Evolutionary conservation across 2,888 invertebrate species (phyloP).

Genomic region (Mongoloraphidia duomilia): DNA sequence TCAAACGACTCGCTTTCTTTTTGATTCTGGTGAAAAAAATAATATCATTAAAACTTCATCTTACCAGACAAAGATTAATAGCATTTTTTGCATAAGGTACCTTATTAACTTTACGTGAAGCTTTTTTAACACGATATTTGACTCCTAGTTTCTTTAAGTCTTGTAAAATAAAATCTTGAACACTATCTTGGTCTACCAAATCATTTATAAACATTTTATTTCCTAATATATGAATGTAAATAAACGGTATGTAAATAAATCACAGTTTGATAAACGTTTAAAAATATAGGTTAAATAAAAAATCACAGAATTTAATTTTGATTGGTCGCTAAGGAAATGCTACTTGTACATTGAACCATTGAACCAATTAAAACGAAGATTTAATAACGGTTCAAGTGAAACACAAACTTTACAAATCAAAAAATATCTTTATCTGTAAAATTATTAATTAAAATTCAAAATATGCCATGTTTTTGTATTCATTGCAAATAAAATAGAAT

Average conservation of each 20-base stretch:
- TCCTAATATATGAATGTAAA: background rate
- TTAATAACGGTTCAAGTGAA: too few relatives aligned
- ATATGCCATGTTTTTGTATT: too few relatives aligned
- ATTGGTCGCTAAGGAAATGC: too few relatives aligned
- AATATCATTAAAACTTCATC: conserved; percentile 2
- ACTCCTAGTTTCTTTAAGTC: conserved; percentile 55
- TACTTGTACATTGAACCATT: too few relatives aligned
- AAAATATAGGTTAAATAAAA: too few relatives aligned
- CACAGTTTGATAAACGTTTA: background rate
- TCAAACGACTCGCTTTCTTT: conserved; percentile 14
- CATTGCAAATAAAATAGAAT: too few relatives aligned
- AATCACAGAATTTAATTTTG: too few relatives aligned
- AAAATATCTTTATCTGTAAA: too few relatives aligned
- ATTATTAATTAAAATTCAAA: too few relatives aligned
- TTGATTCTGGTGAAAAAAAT: background rate
- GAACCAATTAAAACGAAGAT: too few relatives aligned
- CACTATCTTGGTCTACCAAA: conserved; percentile 37
- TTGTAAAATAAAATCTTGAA: conserved; percentile 40
- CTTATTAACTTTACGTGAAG: conserved; percentile 32
- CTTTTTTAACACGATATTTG: conserved; percentile 55
- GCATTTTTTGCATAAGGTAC: background rate
- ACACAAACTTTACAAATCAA: too few relatives aligned
- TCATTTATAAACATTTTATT: conserved; percentile 39
- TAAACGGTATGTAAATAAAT: background rate
- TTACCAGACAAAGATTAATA: background rate